phyloP scores from a whole-genome alignment of 1,140 invertebrate genomes.

The Phortica variegata region DNA sequence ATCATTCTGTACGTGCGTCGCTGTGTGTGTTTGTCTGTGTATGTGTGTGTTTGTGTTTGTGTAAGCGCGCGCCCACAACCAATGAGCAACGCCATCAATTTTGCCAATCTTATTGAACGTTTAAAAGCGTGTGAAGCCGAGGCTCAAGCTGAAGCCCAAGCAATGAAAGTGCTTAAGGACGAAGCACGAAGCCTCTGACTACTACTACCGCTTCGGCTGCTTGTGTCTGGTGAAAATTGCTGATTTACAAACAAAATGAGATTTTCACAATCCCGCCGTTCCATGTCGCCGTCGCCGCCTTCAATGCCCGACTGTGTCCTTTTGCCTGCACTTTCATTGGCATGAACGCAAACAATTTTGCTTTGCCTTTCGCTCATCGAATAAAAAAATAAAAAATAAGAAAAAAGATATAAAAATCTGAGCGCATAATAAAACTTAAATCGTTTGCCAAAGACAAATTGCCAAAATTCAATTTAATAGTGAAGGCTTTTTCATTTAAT shows the following conservation, averaged over 20 bases:
- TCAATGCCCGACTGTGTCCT: slow-evolving; percentile 7
- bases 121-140: slow-evolving; percentile 28
- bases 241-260: slow-evolving; percentile 54
- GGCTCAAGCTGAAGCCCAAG: neutral
- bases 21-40: neutral
- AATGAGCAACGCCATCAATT: slow-evolving; percentile 47
- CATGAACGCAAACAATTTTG: slow-evolving; percentile 35
- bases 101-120: slow-evolving; percentile 53
- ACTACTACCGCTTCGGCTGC: neutral
- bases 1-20: slow-evolving; percentile 15
- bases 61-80: slow-evolving; percentile 18
- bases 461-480: slow-evolving; percentile 50
- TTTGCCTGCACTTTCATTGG: slow-evolving; percentile 29
- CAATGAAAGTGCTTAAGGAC: neutral
- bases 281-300: neutral
- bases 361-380: slow-evolving; percentile 32
- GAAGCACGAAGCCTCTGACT: neutral
- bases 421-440: slow-evolving; percentile 10
- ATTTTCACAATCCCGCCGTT: slow-evolving; percentile 23
- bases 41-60: too few relatives aligned
- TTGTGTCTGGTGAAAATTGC: slow-evolving; percentile 31
- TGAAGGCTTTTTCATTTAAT: slow-evolving; percentile 49
- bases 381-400: slow-evolving; percentile 27
- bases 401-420: slow-evolving; percentile 2
- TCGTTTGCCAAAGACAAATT: slow-evolving; percentile 32